Evolutionary conservation across 2,888 invertebrate genomes (phyloP).

Genomic region (Lasioglossum vierecki): DNA sequence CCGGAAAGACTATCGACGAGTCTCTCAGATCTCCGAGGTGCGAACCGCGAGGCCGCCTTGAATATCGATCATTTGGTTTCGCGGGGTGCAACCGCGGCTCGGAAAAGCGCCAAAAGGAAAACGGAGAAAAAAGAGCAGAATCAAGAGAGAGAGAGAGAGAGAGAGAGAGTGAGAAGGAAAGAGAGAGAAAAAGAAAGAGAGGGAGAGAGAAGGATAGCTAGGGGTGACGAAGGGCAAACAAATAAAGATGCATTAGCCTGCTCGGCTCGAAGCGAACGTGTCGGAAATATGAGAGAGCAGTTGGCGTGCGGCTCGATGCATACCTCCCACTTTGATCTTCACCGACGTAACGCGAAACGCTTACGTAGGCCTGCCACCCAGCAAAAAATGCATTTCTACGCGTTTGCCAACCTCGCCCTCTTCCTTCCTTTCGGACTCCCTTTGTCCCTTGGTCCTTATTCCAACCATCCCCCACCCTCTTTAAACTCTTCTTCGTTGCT

Average conservation of each 20-base stretch:
- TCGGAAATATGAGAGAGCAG: constrained; percentile 59
- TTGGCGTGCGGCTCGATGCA: constrained; percentile 38
- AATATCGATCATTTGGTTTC: constrained; percentile 54
- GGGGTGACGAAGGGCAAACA: constrained; percentile 32
- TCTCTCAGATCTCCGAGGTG: constrained; percentile 50
- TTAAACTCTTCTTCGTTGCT: background rate
- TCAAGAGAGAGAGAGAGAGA: background rate
- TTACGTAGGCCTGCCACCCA: background rate
- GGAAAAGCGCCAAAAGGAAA: constrained; percentile 26
- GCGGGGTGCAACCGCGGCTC: background rate
- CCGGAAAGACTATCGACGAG: constrained; percentile 26
- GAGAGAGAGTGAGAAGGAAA: background rate
- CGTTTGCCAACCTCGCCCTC: constrained; percentile 9
- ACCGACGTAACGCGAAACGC: constrained; percentile 50
- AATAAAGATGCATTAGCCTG: constrained; percentile 63
- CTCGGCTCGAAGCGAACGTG: constrained; percentile 52
- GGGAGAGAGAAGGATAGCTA: background rate
- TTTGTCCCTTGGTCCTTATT: background rate
- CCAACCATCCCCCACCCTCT: background rate
- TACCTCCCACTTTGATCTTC: constrained; percentile 61
- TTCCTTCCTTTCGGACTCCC: constrained; percentile 2
- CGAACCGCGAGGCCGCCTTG: constrained; percentile 46
- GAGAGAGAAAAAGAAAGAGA: background rate
- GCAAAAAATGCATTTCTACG: constrained; percentile 30
- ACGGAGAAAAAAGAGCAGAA: background rate